Evolutionary conservation across 2,888 invertebrate genomes (phyloP), one percentile per base, ranked within the genome.

Genomic region (Epsilonema sp.): DNA sequence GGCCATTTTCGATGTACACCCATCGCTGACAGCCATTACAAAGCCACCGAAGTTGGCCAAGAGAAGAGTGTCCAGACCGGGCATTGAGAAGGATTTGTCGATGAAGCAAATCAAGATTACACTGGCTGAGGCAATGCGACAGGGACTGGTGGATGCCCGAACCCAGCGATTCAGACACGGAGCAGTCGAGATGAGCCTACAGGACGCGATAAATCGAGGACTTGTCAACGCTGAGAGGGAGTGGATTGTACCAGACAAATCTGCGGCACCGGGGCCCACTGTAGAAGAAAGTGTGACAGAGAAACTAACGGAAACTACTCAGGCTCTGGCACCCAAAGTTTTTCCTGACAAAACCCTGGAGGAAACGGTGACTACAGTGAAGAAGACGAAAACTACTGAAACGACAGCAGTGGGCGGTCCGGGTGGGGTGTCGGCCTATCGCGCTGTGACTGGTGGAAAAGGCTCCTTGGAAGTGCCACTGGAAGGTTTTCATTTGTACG

Each of bases 1-100:
- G 67, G 82, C 82, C 58, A 70, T 87, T 46, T 67, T 85, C 42
- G 82, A 81, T 64, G 80, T 87, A 48, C 82, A 83, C 11, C 75
- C 86, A 19, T 84, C 83, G 1, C 78, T 82, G n/a, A 81, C 83
- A 63, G 82, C 83, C 3, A 80, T 83, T 22, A 82, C 82, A 1
- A 80, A 80, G 64, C 78, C 81, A 42, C 77, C 83, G 16, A 80
- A 80, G 65, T 73, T 79, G 22, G 19, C 20, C 16, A 16, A 24
- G 44, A 43, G 31, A 47, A 42, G 42, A 44, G 21, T 24, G 4
- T 4, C 16, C 5, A 19, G 23, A 19, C 74, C 75, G 5, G 76
- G 76, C 41, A 68, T 21, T 16, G 41, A 38, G 21, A 39, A 5
- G 5, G 22, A 20, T 19, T 3, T 26, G 3, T 5, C 21, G n/a